Base-by-base conservation (phyloP, 1,140 invertebrate species). In the Cherax destructor region DNA sequence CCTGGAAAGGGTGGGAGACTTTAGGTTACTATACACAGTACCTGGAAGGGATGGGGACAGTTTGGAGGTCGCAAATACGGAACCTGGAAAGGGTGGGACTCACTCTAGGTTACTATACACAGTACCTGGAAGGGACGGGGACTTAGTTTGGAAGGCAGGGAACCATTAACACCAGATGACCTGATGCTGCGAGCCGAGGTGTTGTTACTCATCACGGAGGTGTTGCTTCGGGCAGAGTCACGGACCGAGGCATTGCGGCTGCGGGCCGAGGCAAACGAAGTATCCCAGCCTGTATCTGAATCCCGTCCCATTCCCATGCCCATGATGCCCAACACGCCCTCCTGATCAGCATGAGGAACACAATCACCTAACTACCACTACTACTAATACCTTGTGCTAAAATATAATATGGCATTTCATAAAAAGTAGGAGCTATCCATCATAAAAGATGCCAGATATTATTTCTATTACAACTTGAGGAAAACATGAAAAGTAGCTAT, bases 111-210 rank as follows among this genome's bases (percentile, higher is more conserved):
- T 69, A 49, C 47, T 52, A 50, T 21, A 24, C 16, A 79, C 78
- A 59, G 47, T 83, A 89, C 87, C 87, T 89, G 87, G 80, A 83
- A 89, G 49, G 80, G 61, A 47, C 87, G 79, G 61, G 79, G 87
- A 72, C 80, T 59, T 7, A 89, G 87, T 61, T 89, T 89, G 83
- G 89, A 91, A 49, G 89, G 89, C 30, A 91, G 74, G n/a, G 83
- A 91, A 10, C 89, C 89, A 72, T 91, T 91, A 41, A 80, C 49
- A 61, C 56, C 56, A n/a, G 87, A 89, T 30, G 87, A 89, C 65
- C 87, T 89, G 79, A 59, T 49, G 69, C 87, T 89, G 65, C 87
- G 87, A 47, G 79, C 87, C 9, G 89, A 91, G 61, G 89, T 91
- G 81, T 41, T 91, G 81, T 90, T 84, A 69, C 86, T 88, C 30